A percentile compares a stretch with the other conserved stretches of the same genome.
phyloP scores from a whole-genome alignment of 2,888 invertebrate species.

The Tupiocoris notatus region DNA sequence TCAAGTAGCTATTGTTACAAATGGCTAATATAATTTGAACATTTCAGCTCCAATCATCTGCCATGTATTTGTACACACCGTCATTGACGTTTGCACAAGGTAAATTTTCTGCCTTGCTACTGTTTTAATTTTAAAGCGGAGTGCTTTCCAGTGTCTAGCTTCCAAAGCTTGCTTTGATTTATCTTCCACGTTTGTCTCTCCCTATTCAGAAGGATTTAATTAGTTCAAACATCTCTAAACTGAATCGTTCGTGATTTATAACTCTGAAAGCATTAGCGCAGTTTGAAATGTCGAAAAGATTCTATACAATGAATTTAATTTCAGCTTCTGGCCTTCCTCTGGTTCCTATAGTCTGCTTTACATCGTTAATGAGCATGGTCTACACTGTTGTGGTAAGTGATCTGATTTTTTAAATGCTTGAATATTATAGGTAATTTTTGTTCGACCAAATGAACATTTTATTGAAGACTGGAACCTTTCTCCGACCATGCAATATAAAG shows the following conservation, averaged over 20 bases:
- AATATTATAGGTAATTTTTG: not conserved
- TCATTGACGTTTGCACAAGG: conserved; percentile 24
- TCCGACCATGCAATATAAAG: not conserved
- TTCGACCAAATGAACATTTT: not conserved
- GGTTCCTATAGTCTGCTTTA: not conserved
- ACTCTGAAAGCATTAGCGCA: not conserved
- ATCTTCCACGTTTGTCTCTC: too few species aligned
- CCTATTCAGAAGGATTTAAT: too few species aligned
- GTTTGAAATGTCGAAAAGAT: too few species aligned
- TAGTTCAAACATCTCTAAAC: too few species aligned
- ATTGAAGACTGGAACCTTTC: not conserved
- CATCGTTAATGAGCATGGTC: not conserved
- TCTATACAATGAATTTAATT: not conserved
- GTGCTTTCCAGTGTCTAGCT: too few species aligned
- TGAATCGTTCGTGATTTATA: not conserved
- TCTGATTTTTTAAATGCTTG: not conserved
- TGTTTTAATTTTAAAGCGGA: too few species aligned
- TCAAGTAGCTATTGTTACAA: too few species aligned
- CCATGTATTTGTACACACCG: conserved; percentile 4
- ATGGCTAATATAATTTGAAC: not conserved
- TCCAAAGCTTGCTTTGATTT: too few species aligned
- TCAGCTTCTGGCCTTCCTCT: not conserved
- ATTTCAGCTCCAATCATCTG: not conserved
- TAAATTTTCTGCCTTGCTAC: not conserved
- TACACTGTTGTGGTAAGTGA: conserved; percentile 11